Evolutionary conservation across 2,113 vertebrate species (phyloP).

Genomic region (Lophochroa leadbeateri): DNA sequence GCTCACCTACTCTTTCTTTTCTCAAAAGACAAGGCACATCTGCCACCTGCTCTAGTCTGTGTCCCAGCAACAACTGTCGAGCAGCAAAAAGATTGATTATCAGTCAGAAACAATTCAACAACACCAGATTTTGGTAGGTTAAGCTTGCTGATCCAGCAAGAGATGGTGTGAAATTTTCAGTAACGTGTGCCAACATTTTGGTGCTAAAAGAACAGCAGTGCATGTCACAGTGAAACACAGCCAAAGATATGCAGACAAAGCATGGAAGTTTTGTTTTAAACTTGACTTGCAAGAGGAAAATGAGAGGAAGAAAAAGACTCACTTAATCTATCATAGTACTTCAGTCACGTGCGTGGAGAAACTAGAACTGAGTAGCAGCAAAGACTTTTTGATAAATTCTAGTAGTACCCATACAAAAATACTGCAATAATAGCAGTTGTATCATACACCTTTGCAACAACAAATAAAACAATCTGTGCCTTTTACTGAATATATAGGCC

Average conservation of each 20-base stretch:
- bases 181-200: constrained; percentile 85
- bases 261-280: constrained; percentile 80
- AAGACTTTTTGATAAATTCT: constrained; percentile 21
- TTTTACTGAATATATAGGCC: not conserved
- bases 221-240: constrained; percentile 84
- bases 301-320: constrained; percentile 23
- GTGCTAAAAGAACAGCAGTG: constrained; percentile 89
- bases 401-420: not conserved
- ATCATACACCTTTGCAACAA: not conserved
- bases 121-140: constrained; percentile 94
- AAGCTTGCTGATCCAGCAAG: constrained; percentile 98
- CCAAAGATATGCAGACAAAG: constrained; percentile 87
- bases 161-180: constrained; percentile 87
- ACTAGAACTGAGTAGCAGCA: not conserved
- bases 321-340: constrained; percentile 7
- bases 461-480: not conserved
- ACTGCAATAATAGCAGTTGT: not conserved
- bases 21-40: constrained; percentile 92
- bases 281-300: constrained; percentile 70
- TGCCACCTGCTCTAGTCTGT: constrained; percentile 90
- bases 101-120: constrained; percentile 91
- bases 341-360: not conserved
- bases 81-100: constrained; percentile 95
- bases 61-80: constrained; percentile 95
- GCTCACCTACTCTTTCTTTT: constrained; percentile 87